Evolutionary conservation across 2,113 vertebrate genomes (phyloP).

Genomic region (Stigmatopora nigra): DNA sequence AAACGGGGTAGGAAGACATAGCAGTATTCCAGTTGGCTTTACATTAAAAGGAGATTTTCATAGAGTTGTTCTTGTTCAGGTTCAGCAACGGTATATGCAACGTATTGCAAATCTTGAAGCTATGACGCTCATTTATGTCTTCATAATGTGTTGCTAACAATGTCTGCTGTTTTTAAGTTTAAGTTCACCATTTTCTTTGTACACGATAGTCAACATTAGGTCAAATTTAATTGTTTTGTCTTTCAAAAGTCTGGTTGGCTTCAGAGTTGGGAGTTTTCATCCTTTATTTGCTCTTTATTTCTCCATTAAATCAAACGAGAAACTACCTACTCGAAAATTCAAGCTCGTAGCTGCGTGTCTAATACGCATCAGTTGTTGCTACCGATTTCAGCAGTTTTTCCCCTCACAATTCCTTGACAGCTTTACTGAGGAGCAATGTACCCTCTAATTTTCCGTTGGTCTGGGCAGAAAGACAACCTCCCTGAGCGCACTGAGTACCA

Average conservation of each 20-base stretch:
- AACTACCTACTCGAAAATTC: not conserved
- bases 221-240: constrained; percentile 28
- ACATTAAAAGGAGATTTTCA: too few relatives aligned
- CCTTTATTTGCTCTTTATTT: constrained; percentile 21
- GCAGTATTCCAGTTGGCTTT: not conserved
- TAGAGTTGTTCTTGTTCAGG: not conserved
- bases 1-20: not conserved
- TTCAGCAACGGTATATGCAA: not conserved
- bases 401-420: not conserved
- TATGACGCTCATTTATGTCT: too few relatives aligned
- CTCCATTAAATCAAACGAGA: constrained; percentile 19
- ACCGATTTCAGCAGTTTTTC: not conserved
- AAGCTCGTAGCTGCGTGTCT: constrained; percentile 2
- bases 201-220: constrained; percentile 18
- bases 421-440: not conserved
- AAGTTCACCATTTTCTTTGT: constrained; percentile 8
- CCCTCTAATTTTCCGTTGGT: too few relatives aligned
- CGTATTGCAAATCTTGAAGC: too few relatives aligned
- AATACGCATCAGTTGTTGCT: constrained; percentile 4
- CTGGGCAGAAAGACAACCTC: too few relatives aligned
- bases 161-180: constrained; percentile 6
- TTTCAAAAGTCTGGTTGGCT: constrained; percentile 30
- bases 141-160: constrained; percentile 20
- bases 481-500: too few relatives aligned
- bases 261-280: constrained; percentile 23